phyloP scores from a whole-genome alignment of 2,888 invertebrate genomes.

The Agriopis leucophaearia region DNA sequence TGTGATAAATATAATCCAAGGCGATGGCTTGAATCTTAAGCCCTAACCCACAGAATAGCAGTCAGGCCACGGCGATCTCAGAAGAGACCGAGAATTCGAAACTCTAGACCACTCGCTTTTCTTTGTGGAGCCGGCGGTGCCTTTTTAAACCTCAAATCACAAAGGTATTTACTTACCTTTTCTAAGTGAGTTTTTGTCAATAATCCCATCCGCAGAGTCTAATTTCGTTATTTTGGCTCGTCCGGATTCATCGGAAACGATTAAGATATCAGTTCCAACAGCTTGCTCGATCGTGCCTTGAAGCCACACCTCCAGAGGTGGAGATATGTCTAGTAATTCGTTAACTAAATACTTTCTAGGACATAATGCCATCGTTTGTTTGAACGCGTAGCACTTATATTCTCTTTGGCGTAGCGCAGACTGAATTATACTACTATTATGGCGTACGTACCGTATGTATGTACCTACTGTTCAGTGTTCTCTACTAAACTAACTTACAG shows the following conservation, averaged over 20 bases:
- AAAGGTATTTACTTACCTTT: conserved; percentile 61
- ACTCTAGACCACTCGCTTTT: too few relatives aligned
- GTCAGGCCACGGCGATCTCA: too few relatives aligned
- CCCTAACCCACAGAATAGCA: too few relatives aligned
- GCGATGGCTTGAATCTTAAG: too few relatives aligned
- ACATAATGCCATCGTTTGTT: conserved; percentile 57
- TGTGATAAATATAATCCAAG: too few relatives aligned
- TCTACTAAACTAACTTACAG: too few relatives aligned
- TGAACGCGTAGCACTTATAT: neutral
- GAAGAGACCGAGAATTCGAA: too few relatives aligned
- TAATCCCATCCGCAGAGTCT: conserved; percentile 72
- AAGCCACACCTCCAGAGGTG: conserved; percentile 77
- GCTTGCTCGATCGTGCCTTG: conserved; percentile 82
- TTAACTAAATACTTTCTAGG: conserved; percentile 74
- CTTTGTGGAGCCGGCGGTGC: too few relatives aligned
- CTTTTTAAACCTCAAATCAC: neutral
- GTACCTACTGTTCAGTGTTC: too few relatives aligned
- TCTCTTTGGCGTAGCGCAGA: too few relatives aligned
- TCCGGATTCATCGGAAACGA: conserved; percentile 74
- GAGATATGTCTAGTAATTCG: conserved; percentile 65
- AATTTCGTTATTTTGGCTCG: conserved; percentile 79
- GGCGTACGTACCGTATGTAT: too few relatives aligned
- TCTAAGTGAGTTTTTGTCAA: conserved; percentile 67
- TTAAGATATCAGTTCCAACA: conserved; percentile 75
- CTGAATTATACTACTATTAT: too few relatives aligned